Conservation (phyloP, 2,113 vertebrate species). For the Corythaeola cristata region DNA sequence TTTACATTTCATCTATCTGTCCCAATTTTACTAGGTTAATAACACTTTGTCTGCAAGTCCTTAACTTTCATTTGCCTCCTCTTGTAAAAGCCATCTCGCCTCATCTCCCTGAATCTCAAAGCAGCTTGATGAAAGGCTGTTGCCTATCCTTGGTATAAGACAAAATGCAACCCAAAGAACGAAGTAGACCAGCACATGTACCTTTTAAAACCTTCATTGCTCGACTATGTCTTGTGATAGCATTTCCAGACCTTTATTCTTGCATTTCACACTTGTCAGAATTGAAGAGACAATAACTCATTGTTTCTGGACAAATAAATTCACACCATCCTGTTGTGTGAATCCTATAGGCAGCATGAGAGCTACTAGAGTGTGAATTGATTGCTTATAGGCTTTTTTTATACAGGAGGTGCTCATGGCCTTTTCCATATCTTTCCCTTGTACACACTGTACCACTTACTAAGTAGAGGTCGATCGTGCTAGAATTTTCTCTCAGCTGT, state of each 20-base stretch:
- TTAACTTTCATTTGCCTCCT: neutral
- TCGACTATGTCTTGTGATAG: neutral
- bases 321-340: neutral
- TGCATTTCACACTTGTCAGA: neutral
- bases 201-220: neutral
- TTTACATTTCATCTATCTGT: neutral
- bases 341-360: neutral
- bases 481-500: constrained; percentile 15
- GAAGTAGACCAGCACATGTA: neutral
- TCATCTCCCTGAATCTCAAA: neutral
- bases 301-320: neutral
- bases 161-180: neutral
- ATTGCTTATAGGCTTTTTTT: neutral
- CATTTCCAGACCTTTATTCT: neutral
- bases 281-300: neutral
- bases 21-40: neutral
- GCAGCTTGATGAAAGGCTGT: neutral
- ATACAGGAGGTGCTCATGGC: neutral
- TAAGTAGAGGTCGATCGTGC: neutral
- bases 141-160: neutral
- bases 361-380: neutral
- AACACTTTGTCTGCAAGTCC: neutral
- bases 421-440: neutral
- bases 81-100: neutral
- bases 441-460: neutral